These are phyloP conservation scores for Mola mola DNA, from an alignment of 2,113 vertebrate genomes.

Conservation along the genomic window DNA sequence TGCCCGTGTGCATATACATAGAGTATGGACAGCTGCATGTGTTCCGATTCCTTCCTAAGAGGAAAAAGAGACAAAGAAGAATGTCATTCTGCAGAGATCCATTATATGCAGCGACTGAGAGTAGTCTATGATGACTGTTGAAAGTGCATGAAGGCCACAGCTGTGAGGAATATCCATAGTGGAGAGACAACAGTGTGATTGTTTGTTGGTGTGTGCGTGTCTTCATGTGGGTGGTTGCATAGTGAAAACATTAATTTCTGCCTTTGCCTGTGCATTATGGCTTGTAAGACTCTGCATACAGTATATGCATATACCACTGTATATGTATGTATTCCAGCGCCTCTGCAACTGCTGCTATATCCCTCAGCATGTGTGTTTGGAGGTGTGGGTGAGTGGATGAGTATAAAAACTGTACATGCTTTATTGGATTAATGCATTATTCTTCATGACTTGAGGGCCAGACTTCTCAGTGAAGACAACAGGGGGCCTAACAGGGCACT, in stretches of 20 bases:
- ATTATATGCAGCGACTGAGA: constrained; percentile 64
- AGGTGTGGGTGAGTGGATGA: background rate
- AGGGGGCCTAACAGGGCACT: constrained; percentile 47
- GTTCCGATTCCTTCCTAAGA: constrained; percentile 8
- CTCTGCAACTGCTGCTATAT: background rate
- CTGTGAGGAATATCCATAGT: constrained; percentile 68
- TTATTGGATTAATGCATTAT: constrained; percentile 2
- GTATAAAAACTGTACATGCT: constrained; percentile 5
- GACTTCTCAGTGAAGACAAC: constrained; percentile 43
- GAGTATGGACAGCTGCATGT: background rate
- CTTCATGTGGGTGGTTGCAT: constrained; percentile 15
- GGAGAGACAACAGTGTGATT: constrained; percentile 53
- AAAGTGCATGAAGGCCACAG: constrained; percentile 65
- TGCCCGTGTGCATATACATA: background rate
- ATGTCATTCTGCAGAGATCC: constrained; percentile 44
- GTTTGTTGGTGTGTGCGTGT: constrained; percentile 15
- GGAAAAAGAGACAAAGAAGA: constrained; percentile 24
- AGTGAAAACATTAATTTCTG: constrained; percentile 30
- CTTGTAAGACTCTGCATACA: constrained; percentile 5
- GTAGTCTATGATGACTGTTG: constrained; percentile 60
- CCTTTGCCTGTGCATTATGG: constrained; percentile 9
- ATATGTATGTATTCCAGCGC: constrained; percentile 30
- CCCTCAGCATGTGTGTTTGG: background rate
- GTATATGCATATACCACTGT: constrained; percentile 14
- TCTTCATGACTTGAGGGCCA: constrained; percentile 20